These are phyloP conservation scores for Nasonia oneida DNA, from an alignment of 2,888 invertebrate genomes.

Conservation along the genomic window DNA sequence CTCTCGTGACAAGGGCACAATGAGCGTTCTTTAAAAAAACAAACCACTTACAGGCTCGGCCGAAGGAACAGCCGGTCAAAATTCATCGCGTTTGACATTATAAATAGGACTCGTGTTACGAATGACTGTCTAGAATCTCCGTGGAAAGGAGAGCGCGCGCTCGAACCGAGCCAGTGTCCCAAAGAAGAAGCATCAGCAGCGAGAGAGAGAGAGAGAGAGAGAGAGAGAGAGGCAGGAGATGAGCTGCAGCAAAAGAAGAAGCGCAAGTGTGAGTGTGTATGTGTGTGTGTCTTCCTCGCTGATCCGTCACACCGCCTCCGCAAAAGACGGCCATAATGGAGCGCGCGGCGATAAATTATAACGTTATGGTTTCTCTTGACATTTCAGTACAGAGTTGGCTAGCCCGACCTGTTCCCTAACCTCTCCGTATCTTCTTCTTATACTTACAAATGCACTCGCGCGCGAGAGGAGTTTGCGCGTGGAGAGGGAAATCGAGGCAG, in stretches of 20 bases:
- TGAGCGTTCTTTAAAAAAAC: not conserved
- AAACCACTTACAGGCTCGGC: constrained; percentile 7
- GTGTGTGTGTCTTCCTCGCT: constrained; percentile 67
- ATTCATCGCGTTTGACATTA: constrained; percentile 49
- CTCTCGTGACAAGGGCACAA: not conserved
- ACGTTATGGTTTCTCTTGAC: constrained; percentile 77
- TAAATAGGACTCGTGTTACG: constrained; percentile 52
- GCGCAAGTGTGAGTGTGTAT: constrained; percentile 27
- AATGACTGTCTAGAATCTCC: constrained; percentile 44
- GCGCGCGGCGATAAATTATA: constrained; percentile 77
- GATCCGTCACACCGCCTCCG: constrained; percentile 77
- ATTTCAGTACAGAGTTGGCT: constrained; percentile 75
- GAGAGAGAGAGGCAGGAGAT: not conserved
- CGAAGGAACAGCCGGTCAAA: constrained; percentile 27
- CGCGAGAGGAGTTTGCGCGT: constrained; percentile 16
- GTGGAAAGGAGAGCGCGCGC: constrained; percentile 43
- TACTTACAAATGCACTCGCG: constrained; percentile 69
- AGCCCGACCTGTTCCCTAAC: constrained; percentile 78
- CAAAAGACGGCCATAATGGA: constrained; percentile 74
- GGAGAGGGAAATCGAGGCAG: constrained; percentile 39
- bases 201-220: not conserved
- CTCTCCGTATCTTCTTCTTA: constrained; percentile 71
- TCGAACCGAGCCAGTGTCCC: constrained; percentile 18
- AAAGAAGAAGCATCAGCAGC: constrained; percentile 2
- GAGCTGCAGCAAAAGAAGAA: constrained; percentile 26